Base-by-base conservation (phyloP, 2,888 invertebrate genomes). In the Eucriotettix oculatus region DNA sequence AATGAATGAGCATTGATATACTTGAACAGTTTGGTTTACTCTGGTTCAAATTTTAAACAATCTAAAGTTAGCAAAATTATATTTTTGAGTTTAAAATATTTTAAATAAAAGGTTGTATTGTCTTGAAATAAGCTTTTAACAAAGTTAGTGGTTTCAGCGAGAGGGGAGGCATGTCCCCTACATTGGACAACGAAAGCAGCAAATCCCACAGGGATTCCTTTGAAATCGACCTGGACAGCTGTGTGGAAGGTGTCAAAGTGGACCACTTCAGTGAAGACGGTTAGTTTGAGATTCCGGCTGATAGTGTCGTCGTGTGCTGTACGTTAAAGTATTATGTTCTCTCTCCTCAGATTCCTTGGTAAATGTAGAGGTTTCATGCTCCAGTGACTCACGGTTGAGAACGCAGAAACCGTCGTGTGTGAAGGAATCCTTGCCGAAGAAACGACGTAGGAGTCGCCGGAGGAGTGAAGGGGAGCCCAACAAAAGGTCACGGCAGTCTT, bases 361-460 rank as follows among this genome's bases (percentile, higher is more conserved):
- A 29, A 63, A 63, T 55, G 59, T 64, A 17, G 64, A 63, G 16
- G 63, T 64, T 14, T 59, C 64, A 17, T 62, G 60, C 53, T 60
- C 62, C 3, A 60, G 60, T 54, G 61, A 61, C 16, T 54, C 56
- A 40, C 57, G 61, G 17, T 41, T 60, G 42, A 55, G 60, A 58
- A 56, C 58, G n/a, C 53, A 52, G 43, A 64, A 63, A 43, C 16
- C 58, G 29, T 52, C 58, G 29, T 52, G 61, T 12, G 58, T 60
- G 58, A 63, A 63, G 52, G 60, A 61, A 11, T 57, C 69, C 10
- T 72, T 74, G 7, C 72, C 74, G 0, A 75, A 76, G 62, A 78
- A 78, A 65, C 72, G 78, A 16, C 73, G 77, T 43, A 70, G 78
- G n/a, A 74, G 73, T 42, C 71, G 78, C 11, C 75, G 76, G 62